Conservation (phyloP, 2,113 vertebrate species). For the Leptobrachium ailaonicum region DNA sequence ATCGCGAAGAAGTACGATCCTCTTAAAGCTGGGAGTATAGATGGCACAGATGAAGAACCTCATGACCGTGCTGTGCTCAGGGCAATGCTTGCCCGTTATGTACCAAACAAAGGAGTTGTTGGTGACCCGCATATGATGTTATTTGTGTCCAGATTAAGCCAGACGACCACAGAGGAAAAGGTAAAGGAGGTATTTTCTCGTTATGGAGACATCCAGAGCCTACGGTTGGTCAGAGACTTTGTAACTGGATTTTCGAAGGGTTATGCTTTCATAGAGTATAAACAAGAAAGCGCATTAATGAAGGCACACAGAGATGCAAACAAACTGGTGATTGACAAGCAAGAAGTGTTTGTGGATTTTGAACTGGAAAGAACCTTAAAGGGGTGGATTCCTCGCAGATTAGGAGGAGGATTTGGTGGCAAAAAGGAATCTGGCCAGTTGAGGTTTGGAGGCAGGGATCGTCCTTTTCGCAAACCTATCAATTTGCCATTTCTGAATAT, state of each 20-base stretch:
- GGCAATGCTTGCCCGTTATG: conserved; percentile 84
- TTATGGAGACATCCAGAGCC: conserved; percentile 83
- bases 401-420: conserved; percentile 90
- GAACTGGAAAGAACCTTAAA: conserved; percentile 87
- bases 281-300: conserved; percentile 81
- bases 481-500: conserved; percentile 72
- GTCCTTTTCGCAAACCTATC: conserved; percentile 93
- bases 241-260: conserved; percentile 91
- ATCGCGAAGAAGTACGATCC: conserved; percentile 89
- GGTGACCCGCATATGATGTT: conserved; percentile 90
- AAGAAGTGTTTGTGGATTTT: conserved; percentile 89
- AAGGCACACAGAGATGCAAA: conserved; percentile 87
- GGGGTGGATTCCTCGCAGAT: conserved; percentile 89
- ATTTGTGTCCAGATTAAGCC: conserved; percentile 86
- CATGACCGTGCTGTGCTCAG: conserved; percentile 91
- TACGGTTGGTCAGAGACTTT: conserved; percentile 88
- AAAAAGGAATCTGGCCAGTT: conserved; percentile 95
- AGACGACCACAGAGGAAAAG: conserved; percentile 88
- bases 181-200: conserved; percentile 84
- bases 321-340: conserved; percentile 88
- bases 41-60: conserved; percentile 91
- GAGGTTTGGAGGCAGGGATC: conserved; percentile 90
- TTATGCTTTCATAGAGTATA: conserved; percentile 91
- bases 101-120: conserved; percentile 82
- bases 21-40: conserved; percentile 94